A percentile compares a stretch with the other conserved stretches of the same genome.
Evolutionary conservation across 2,797 vertebrate species (phyloP).

Genomic region (Smutsia temminckii): DNA sequence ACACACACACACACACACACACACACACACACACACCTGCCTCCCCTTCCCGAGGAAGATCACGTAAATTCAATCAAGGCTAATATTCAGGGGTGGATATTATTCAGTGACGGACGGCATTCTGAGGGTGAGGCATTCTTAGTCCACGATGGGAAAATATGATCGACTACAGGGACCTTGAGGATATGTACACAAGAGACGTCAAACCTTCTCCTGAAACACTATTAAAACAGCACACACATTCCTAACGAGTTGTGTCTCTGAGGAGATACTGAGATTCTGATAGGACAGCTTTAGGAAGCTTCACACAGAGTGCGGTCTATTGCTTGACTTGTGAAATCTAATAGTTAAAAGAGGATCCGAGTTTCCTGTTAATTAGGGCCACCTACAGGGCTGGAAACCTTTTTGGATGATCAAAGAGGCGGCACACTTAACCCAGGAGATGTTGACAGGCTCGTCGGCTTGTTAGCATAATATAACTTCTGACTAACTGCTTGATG

Average conservation of each 20-base stretch:
- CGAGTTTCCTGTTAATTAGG: constrained; percentile 81
- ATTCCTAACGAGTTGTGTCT: constrained; percentile 36
- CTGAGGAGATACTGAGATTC: constrained; percentile 61
- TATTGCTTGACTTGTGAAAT: constrained; percentile 74
- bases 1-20: neutral
- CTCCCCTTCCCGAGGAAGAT: neutral
- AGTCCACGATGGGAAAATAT: neutral
- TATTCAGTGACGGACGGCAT: neutral
- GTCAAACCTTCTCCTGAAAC: constrained; percentile 68
- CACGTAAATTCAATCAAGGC: neutral
- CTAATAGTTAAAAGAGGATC: constrained; percentile 72
- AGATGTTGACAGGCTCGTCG: constrained; percentile 76
- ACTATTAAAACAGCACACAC: constrained; percentile 17
- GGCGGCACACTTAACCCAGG: constrained; percentile 68
- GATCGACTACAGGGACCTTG: constrained; percentile 19
- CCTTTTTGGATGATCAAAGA: constrained; percentile 83
- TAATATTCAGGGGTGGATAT: neutral
- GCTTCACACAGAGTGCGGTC: constrained; percentile 67
- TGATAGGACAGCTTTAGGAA: constrained; percentile 62
- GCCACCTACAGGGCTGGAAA: constrained; percentile 82
- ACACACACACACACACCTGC: neutral
- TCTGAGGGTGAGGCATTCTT: neutral
- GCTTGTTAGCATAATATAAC: constrained; percentile 76
- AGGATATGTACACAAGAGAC: constrained; percentile 1
- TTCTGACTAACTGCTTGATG: constrained; percentile 61